A percentile compares a stretch with the other conserved stretches of the same genome.
These are phyloP conservation scores for Cheilosia urbana DNA, from an alignment of 2,888 invertebrate genomes.

Conservation along the genomic window DNA sequence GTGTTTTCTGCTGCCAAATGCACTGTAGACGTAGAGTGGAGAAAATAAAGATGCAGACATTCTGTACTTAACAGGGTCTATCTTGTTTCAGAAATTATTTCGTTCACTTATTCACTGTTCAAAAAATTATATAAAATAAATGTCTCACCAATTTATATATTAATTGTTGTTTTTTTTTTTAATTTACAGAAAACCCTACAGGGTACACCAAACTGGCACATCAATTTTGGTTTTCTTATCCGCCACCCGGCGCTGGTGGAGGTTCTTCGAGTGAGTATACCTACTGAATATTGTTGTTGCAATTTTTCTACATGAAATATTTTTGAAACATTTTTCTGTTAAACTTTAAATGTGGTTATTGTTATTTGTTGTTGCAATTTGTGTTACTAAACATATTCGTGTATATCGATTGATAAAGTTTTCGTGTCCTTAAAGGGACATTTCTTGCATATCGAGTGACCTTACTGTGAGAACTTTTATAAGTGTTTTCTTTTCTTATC, in stretches of 20 bases:
- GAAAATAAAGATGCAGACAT: too few relatives aligned
- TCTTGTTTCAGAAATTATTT: too few relatives aligned
- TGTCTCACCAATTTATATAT: too few relatives aligned
- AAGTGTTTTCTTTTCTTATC: slow-evolving; percentile 21
- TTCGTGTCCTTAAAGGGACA: slow-evolving; percentile 7
- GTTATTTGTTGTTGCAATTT: slow-evolving; percentile 67
- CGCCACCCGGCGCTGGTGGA: slow-evolving; percentile 90
- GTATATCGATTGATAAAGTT: slow-evolving; percentile 30
- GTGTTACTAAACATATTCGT: slow-evolving; percentile 20
- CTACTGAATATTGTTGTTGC: background rate
- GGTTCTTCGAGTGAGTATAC: slow-evolving; percentile 86
- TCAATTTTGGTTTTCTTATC: slow-evolving; percentile 94
- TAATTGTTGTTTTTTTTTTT: background rate
- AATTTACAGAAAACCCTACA: slow-evolving; percentile 81
- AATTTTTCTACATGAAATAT: background rate
- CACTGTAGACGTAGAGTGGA: too few relatives aligned
- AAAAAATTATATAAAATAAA: too few relatives aligned
- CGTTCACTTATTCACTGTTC: too few relatives aligned
- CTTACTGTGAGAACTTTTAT: slow-evolving; percentile 24
- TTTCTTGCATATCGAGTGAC: slow-evolving; percentile 12
- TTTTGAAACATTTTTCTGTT: slow-evolving; percentile 2
- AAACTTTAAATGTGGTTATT: slow-evolving; percentile 50
- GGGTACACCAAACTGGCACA: slow-evolving; percentile 90
- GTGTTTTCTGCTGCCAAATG: too few relatives aligned
- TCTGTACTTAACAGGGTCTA: too few relatives aligned